A percentile compares a stretch with the other conserved stretches of the same genome.
phyloP scores from a whole-genome alignment of 2,113 vertebrate species.

The Etheostoma spectabile region DNA sequence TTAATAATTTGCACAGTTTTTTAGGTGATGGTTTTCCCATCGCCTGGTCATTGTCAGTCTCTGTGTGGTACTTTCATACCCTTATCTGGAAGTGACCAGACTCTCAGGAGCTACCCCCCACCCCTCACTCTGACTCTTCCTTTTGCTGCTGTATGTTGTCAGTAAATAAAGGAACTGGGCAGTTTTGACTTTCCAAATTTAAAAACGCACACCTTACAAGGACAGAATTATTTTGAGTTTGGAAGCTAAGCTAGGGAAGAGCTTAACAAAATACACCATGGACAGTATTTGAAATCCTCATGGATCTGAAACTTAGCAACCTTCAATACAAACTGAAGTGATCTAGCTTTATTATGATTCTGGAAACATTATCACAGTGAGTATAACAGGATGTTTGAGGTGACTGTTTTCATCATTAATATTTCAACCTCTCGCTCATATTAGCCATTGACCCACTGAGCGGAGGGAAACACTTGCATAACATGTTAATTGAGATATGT shows the following conservation, averaged over 20 bases:
- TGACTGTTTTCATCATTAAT: conserved; percentile 12
- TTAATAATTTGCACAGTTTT: not conserved
- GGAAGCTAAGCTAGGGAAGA: not conserved
- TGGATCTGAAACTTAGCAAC: conserved; percentile 23
- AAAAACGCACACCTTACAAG: conserved; percentile 61
- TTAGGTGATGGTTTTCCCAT: conserved; percentile 23
- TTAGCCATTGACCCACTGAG: conserved; percentile 37
- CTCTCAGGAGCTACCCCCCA: conserved; percentile 54
- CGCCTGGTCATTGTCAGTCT: conserved; percentile 72
- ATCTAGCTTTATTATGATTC: not conserved
- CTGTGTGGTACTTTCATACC: conserved; percentile 66
- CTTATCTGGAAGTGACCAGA: conserved; percentile 80
- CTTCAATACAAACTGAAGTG: not conserved
- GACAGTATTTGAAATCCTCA: not conserved
- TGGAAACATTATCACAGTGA: not conserved
- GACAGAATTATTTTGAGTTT: conserved; percentile 22
- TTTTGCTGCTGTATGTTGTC: conserved; percentile 72
- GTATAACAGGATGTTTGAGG: conserved; percentile 6
- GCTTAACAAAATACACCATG: not conserved
- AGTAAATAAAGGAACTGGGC: conserved; percentile 74
- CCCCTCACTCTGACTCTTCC: conserved; percentile 14
- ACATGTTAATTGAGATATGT: conserved; percentile 62
- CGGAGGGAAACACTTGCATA: conserved; percentile 58
- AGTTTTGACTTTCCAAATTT: conserved; percentile 56
- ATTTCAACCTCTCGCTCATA: conserved; percentile 15